Evolutionary conservation across 2,797 vertebrate genomes (phyloP).

Genomic region (Miichthys miiuy): DNA sequence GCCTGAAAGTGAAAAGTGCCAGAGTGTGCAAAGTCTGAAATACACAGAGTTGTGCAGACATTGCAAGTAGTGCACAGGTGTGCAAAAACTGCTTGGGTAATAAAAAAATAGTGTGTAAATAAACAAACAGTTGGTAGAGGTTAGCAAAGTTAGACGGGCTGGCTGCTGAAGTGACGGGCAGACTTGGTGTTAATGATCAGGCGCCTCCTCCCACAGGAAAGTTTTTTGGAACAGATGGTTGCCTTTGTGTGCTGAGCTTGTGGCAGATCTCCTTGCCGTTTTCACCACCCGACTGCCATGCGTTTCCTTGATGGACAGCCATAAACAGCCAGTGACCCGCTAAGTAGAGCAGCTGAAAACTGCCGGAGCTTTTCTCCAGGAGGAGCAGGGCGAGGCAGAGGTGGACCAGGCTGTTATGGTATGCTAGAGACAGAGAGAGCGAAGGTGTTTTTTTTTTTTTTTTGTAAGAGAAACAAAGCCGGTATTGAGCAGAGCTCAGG

Average conservation of each 20-base stretch:
- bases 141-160: conserved; percentile 41
- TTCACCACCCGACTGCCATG: conserved; percentile 43
- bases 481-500: conserved; percentile 47
- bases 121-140: conserved; percentile 41
- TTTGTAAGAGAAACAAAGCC: conserved; percentile 52
- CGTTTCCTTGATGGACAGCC: conserved; percentile 58
- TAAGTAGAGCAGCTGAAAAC: conserved; percentile 59
- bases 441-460: conserved; percentile 2
- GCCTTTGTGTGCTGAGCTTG: conserved; percentile 39
- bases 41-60: conserved; percentile 49
- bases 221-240: conserved; percentile 58
- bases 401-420: conserved; percentile 50
- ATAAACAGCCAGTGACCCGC: conserved; percentile 62
- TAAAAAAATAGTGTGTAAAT: conserved; percentile 41
- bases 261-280: conserved; percentile 49
- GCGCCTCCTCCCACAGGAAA: conserved; percentile 34
- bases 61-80: conserved; percentile 51
- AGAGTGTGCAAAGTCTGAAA: conserved; percentile 54
- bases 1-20: conserved; percentile 39
- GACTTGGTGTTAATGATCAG: conserved; percentile 52
- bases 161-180: conserved; percentile 27
- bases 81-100: conserved; percentile 46
- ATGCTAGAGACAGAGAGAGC: conserved; percentile 35
- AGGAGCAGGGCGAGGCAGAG: conserved; percentile 52
- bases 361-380: conserved; percentile 53